A percentile compares a stretch with the other conserved stretches of the same genome.
phyloP scores from a whole-genome alignment of 2,888 invertebrate genomes.

The Leptopilina myrica region DNA sequence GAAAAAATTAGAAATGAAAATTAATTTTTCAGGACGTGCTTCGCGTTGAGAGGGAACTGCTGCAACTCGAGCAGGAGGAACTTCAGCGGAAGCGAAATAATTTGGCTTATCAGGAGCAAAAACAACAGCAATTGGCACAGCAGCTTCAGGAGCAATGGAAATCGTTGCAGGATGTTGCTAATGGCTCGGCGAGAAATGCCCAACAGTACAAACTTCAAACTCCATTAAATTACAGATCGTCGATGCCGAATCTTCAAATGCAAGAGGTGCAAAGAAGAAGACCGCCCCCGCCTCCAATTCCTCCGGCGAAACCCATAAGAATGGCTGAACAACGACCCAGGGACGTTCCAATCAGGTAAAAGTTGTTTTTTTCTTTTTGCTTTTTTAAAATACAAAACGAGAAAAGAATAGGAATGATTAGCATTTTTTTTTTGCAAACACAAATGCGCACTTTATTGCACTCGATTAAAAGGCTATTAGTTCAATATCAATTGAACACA shows the following conservation, averaged over 20 bases:
- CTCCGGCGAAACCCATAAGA: conserved; percentile 80
- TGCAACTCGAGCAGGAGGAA: conserved; percentile 88
- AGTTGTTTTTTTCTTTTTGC: neutral
- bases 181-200: conserved; percentile 65
- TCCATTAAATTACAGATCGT: conserved; percentile 79
- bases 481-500: neutral
- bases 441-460: no score
- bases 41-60: conserved; percentile 86
- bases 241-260: conserved; percentile 80
- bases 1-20: neutral
- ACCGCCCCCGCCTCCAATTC: conserved; percentile 77
- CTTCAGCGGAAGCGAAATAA: conserved; percentile 86
- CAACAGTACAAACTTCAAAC: conserved; percentile 75
- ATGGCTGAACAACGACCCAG: conserved; percentile 71
- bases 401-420: no score
- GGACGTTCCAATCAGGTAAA: conserved; percentile 72
- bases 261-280: conserved; percentile 75
- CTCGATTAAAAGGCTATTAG: neutral
- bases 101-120: conserved; percentile 80
- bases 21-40: conserved; percentile 80
- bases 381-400: neutral
- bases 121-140: conserved; percentile 72
- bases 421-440: no score
- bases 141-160: conserved; percentile 73
- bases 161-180: conserved; percentile 82